Percentiles rank a stretch among this genome's conserved stretches.
Evolutionary conservation across 2,888 invertebrate genomes (phyloP).

Genomic region (Aphrophora alni): DNA sequence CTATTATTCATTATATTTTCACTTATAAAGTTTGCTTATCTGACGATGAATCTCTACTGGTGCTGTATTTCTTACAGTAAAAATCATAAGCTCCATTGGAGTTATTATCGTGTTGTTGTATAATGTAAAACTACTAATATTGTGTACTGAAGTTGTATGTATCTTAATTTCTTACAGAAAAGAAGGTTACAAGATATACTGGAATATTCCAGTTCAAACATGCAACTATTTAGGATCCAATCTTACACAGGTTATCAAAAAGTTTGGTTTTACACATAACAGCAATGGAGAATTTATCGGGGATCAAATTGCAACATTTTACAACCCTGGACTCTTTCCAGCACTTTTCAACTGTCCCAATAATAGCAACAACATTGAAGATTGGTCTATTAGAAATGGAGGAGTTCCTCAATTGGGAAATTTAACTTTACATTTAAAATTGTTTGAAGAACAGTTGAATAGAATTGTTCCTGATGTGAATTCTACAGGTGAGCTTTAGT

Average conservation of each 20-base stretch:
- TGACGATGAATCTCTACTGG: no score
- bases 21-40: no score
- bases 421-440: not conserved
- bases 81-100: no score
- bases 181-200: not conserved
- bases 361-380: not conserved
- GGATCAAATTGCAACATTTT: not conserved
- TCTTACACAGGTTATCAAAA: not conserved
- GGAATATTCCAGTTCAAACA: not conserved
- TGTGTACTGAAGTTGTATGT: no score
- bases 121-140: no score
- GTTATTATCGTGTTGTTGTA: no score
- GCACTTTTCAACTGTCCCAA: not conserved
- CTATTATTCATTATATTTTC: no score
- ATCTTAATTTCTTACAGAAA: not conserved
- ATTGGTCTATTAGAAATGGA: not conserved
- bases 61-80: no score
- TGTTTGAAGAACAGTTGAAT: not conserved
- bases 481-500: not conserved
- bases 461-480: not conserved
- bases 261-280: not conserved
- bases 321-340: not conserved
- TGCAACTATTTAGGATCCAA: not conserved
- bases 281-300: not conserved
- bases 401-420: not conserved